Evolutionary conservation across 1,140 invertebrate genomes (phyloP).

Genomic region (Heliconius himera): DNA sequence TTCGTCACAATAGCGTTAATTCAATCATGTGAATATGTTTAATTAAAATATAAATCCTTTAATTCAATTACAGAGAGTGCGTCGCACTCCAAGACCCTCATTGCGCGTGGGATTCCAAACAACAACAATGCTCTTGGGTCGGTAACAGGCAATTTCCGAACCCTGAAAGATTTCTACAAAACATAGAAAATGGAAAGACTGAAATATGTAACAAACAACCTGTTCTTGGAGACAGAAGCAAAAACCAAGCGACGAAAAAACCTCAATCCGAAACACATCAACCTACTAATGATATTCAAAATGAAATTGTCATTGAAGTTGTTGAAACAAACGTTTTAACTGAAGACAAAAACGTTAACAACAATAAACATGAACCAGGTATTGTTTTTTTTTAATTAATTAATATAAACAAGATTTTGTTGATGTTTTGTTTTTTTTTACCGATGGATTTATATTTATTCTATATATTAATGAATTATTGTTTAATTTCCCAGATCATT

Average conservation of each 20-base stretch:
- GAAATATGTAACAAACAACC: constrained; percentile 85
- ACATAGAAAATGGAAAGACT: constrained; percentile 86
- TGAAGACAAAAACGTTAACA: constrained; percentile 60
- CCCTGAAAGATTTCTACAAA: constrained; percentile 87
- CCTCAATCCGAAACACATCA: constrained; percentile 66
- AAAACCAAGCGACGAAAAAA: constrained; percentile 72
- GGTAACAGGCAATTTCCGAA: constrained; percentile 85
- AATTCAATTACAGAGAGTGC: constrained; percentile 87
- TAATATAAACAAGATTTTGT: too few species aligned
- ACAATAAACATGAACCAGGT: constrained; percentile 76
- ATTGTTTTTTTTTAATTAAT: not conserved
- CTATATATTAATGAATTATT: not conserved
- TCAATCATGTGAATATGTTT: not conserved
- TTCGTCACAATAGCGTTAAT: not conserved
- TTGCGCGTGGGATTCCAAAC: constrained; percentile 96
- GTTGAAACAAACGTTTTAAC: constrained; percentile 72
- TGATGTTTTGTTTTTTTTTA: too few species aligned
- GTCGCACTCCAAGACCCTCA: constrained; percentile 97
- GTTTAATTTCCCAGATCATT: constrained; percentile 76
- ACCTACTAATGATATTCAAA: constrained; percentile 68
- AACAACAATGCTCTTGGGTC: constrained; percentile 88
- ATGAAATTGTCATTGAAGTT: constrained; percentile 76
- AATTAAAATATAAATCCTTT: constrained; percentile 5
- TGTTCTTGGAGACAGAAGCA: constrained; percentile 69
- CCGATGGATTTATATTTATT: not conserved